Evolutionary conservation across 2,113 vertebrate genomes (phyloP).

Genomic region (Laticauda laticaudata): DNA sequence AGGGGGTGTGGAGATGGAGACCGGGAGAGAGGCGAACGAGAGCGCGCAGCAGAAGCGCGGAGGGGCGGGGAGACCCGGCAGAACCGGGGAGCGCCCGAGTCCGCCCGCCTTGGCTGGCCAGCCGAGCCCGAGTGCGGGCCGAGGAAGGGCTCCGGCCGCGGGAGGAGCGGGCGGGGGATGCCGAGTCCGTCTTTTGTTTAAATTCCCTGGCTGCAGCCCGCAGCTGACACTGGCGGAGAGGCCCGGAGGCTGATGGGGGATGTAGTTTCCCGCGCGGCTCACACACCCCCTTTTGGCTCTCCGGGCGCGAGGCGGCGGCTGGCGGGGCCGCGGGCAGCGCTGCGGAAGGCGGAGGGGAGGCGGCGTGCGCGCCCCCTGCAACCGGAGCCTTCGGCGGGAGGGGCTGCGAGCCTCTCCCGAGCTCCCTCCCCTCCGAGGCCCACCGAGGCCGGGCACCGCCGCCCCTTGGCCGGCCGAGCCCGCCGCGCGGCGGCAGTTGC

Average conservation of each 20-base stretch:
- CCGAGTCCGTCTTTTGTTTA: constrained; percentile 54
- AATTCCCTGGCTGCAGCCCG: constrained; percentile 44
- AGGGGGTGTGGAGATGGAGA: constrained; percentile 17
- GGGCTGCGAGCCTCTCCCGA: not conserved
- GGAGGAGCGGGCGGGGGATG: not conserved
- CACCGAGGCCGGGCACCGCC: no score
- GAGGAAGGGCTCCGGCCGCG: not conserved
- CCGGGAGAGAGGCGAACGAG: not conserved
- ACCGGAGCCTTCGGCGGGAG: no score
- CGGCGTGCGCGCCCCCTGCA: no score
- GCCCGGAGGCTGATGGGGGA: constrained; percentile 46
- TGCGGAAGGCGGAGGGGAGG: not conserved
- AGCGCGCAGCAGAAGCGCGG: constrained; percentile 19
- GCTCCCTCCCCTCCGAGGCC: not conserved
- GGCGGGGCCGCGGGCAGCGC: not conserved
- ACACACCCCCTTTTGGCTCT: not conserved
- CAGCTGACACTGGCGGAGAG: constrained; percentile 1
- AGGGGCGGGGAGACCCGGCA: not conserved
- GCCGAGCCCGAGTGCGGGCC: not conserved
- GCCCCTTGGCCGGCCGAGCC: no score
- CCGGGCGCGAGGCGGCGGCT: not conserved
- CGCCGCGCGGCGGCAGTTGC: not conserved
- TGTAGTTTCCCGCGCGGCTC: constrained; percentile 37
- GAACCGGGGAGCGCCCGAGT: not conserved
- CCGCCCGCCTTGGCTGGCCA: not conserved